Percentiles rank a stretch among this genome's conserved stretches.
Conservation (phyloP, 2,797 vertebrate genomes). For the Ambastaia sidthimunki region DNA sequence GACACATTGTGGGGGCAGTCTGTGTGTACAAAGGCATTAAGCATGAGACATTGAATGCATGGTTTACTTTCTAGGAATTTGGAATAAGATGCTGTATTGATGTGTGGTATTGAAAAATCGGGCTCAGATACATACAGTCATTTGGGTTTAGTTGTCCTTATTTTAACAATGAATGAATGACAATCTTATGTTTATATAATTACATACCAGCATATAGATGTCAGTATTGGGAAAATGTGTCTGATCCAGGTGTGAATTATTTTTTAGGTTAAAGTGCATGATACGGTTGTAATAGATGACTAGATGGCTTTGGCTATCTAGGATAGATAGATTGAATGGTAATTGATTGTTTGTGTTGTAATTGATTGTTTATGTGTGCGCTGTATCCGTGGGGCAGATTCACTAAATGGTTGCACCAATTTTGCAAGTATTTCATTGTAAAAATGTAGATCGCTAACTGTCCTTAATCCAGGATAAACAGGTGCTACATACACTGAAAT, state of each 20-base stretch:
- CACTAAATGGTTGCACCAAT: background rate
- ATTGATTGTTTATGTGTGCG: background rate
- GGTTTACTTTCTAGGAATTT: slow-evolving; percentile 35
- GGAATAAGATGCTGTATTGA: background rate
- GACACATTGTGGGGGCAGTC: background rate
- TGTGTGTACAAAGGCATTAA: slow-evolving; percentile 56
- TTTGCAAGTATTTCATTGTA: too few relatives aligned
- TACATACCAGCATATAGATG: slow-evolving; percentile 4
- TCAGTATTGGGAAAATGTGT: slow-evolving; percentile 5
- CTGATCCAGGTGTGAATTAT: slow-evolving; percentile 35
- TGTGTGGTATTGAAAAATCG: slow-evolving; percentile 19
- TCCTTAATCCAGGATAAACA: too few relatives aligned
- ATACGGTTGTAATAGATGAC: slow-evolving; percentile 32
- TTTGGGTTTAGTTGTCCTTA: background rate
- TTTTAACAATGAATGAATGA: slow-evolving; percentile 5
- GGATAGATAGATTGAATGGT: slow-evolving; percentile 3
- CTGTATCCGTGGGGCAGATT: slow-evolving; percentile 22
- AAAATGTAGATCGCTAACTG: too few relatives aligned
- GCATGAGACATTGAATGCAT: slow-evolving; percentile 46
- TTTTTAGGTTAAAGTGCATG: slow-evolving; percentile 38
- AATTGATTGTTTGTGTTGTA: slow-evolving; percentile 5
- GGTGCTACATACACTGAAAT: too few relatives aligned
- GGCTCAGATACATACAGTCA: background rate
- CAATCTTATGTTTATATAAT: background rate
- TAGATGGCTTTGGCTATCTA: slow-evolving; percentile 20